A percentile compares a stretch with the other conserved stretches of the same genome.
These are phyloP conservation scores for Pangasius mekongensis DNA, from an alignment of 2,797 vertebrate species.

Conservation along the genomic window DNA sequence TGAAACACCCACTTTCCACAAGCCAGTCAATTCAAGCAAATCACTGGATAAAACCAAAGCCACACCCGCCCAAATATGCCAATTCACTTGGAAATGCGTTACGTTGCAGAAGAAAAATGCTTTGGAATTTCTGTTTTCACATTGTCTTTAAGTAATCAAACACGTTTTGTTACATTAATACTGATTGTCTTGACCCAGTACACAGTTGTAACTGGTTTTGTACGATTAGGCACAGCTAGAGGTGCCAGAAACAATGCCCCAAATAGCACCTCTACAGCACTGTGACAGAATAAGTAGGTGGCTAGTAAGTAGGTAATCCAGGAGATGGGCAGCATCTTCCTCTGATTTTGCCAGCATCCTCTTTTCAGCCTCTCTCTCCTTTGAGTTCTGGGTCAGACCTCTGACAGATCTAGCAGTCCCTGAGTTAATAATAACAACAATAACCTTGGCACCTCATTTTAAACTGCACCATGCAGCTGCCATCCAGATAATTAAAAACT, in stretches of 20 bases:
- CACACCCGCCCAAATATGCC: background rate
- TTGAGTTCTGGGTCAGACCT: background rate
- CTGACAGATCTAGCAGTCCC: background rate
- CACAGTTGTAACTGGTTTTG: background rate
- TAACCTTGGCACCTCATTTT: background rate
- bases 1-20: background rate
- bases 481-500: constrained; percentile 5
- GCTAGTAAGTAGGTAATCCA: constrained; percentile 3
- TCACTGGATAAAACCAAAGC: background rate
- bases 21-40: background rate
- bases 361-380: background rate
- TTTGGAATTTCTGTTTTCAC: background rate
- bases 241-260: background rate
- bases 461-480: background rate
- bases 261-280: background rate
- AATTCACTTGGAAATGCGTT: background rate
- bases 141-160: background rate
- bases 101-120: background rate
- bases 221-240: background rate
- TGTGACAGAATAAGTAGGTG: background rate
- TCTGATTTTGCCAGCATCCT: background rate
- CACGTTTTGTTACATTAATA: background rate
- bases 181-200: background rate
- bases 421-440: background rate
- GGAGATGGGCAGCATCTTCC: background rate